Percentiles rank a stretch among this genome's conserved stretches.
These are phyloP conservation scores for Percina caprodes DNA, from an alignment of 2,113 vertebrate genomes.

Conservation along the genomic window DNA sequence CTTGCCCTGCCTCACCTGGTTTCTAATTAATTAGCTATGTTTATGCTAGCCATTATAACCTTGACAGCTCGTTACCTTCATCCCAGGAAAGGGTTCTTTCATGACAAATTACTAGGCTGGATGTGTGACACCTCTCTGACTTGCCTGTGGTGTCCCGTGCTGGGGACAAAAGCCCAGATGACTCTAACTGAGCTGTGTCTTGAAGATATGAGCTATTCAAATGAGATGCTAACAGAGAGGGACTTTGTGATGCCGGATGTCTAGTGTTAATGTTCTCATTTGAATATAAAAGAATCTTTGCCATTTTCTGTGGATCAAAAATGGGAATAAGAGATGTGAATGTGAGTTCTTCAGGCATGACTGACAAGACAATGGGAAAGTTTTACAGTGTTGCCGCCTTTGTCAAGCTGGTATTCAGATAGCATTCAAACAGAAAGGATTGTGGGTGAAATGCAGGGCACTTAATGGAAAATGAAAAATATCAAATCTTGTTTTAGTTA, in stretches of 20 bases:
- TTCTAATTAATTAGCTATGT: constrained; percentile 84
- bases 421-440: constrained; percentile 32
- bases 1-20: constrained; percentile 61
- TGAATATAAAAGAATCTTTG: constrained; percentile 86
- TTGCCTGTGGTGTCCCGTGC: constrained; percentile 81
- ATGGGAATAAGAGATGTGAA: constrained; percentile 70
- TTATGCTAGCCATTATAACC: constrained; percentile 80
- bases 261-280: constrained; percentile 88
- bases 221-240: constrained; percentile 84
- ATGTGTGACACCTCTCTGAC: constrained; percentile 78
- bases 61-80: constrained; percentile 81
- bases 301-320: constrained; percentile 80
- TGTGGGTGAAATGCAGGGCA: constrained; percentile 61
- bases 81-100: constrained; percentile 77
- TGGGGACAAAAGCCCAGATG: constrained; percentile 84
- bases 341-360: constrained; percentile 76
- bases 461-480: constrained; percentile 28
- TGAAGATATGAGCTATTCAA: constrained; percentile 88
- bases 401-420: constrained; percentile 63
- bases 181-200: constrained; percentile 81
- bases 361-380: constrained; percentile 85
- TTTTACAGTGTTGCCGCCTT: constrained; percentile 69
- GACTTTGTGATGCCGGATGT: constrained; percentile 81
- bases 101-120: constrained; percentile 80
- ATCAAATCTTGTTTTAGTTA: constrained; percentile 9